Evolutionary conservation across 2,797 vertebrate genomes (phyloP).

Genomic region (Eupleurogrammus muticus): DNA sequence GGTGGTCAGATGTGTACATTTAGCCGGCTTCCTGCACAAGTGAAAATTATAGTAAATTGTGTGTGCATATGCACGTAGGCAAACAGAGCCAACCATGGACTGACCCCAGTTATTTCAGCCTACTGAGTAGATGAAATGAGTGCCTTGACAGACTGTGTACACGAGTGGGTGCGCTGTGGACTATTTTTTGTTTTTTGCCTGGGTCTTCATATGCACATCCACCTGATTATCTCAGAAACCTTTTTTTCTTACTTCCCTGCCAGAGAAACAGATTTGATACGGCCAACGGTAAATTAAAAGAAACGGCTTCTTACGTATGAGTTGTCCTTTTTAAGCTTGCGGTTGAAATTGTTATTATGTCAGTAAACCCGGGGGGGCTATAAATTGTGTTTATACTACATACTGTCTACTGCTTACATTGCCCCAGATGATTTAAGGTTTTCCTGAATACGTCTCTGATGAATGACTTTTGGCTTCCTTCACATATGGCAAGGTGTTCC

Average conservation of each 20-base stretch:
- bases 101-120: conserved; percentile 48
- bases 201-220: not conserved
- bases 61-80: conserved; percentile 56
- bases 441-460: not conserved
- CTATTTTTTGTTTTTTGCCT: not conserved
- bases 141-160: conserved; percentile 26
- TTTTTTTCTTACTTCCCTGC: not conserved
- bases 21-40: conserved; percentile 43
- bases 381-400: conserved; percentile 11
- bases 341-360: conserved; percentile 2
- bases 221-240: not conserved
- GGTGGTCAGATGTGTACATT: conserved; percentile 55
- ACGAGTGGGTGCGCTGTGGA: conserved; percentile 9
- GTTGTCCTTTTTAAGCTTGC: not conserved
- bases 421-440: not conserved
- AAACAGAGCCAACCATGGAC: conserved; percentile 44
- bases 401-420: conserved; percentile 1
- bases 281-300: not conserved
- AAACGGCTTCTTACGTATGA: not conserved
- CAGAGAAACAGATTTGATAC: not conserved
- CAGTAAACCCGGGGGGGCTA: not conserved
- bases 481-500: not conserved
- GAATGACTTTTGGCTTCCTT: not conserved
- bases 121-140: conserved; percentile 31
- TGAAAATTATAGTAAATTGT: conserved; percentile 62